phyloP scores from a whole-genome alignment of 2,113 vertebrate species.

The Tamias sibiricus region DNA sequence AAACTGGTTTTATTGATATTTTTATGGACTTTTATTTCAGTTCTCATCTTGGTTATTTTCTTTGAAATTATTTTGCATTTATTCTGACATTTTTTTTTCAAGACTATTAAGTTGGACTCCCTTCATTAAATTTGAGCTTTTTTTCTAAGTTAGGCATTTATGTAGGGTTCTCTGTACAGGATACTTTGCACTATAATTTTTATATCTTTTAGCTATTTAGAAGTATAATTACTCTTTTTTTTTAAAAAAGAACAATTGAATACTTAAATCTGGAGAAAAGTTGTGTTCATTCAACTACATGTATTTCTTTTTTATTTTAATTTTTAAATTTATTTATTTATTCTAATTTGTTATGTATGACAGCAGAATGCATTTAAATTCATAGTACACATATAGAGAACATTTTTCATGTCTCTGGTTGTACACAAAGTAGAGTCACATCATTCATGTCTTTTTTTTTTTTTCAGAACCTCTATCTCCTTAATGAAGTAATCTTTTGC shows the following conservation, averaged over 20 bases:
- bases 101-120: not conserved
- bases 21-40: not conserved
- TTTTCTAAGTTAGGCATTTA: constrained; percentile 12
- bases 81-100: not conserved
- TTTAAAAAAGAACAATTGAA: not conserved
- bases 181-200: not conserved
- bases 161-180: not conserved
- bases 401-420: too few species aligned
- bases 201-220: not conserved
- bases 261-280: not conserved
- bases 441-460: too few species aligned
- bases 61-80: not conserved
- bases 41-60: not conserved
- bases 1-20: not conserved
- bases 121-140: constrained; percentile 13
- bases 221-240: constrained; percentile 17
- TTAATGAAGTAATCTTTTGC: too few species aligned
- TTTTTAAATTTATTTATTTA: too few species aligned
- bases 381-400: too few species aligned
- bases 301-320: too few species aligned
- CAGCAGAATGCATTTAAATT: too few species aligned
- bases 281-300: not conserved
- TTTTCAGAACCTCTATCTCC: too few species aligned
- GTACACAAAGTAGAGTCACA: too few species aligned
- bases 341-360: too few species aligned